Evolutionary conservation across 1,140 invertebrate genomes (phyloP).

Genomic region (Alviniconcha marisindica): DNA sequence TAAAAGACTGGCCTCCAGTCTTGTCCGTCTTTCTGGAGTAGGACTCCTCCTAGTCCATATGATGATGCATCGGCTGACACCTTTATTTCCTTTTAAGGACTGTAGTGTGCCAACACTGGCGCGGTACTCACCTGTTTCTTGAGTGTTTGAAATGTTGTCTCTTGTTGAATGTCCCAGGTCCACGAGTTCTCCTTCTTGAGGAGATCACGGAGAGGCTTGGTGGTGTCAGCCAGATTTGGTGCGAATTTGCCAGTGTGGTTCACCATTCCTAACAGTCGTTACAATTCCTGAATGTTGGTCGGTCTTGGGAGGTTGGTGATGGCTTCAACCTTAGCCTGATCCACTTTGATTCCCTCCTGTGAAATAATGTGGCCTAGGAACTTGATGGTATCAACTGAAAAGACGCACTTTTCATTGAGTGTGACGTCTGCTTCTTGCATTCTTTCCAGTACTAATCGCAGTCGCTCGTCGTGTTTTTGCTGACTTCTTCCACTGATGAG

Average conservation of each 20-base stretch:
- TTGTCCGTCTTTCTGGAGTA: too few species aligned
- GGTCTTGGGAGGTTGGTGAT: not conserved
- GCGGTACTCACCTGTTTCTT: not conserved
- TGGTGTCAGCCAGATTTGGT: constrained; percentile 26
- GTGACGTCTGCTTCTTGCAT: constrained; percentile 57
- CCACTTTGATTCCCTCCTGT: not conserved
- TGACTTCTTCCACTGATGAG: constrained; percentile 51
- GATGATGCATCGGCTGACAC: not conserved
- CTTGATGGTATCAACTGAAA: constrained; percentile 44
- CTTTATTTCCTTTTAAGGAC: not conserved
- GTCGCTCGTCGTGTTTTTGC: constrained; percentile 52
- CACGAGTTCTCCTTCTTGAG: not conserved
- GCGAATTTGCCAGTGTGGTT: not conserved
- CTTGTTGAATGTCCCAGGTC: not conserved
- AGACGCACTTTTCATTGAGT: constrained; percentile 73
- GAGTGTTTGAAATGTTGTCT: not conserved
- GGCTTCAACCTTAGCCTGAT: not conserved
- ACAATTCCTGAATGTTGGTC: not conserved
- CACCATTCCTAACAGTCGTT: not conserved
- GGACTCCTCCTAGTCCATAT: not conserved
- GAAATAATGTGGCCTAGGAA: constrained; percentile 44
- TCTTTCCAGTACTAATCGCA: constrained; percentile 57
- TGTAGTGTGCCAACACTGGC: not conserved
- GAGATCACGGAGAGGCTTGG: constrained; percentile 16
- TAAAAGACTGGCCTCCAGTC: too few species aligned